Conservation (phyloP, 2,113 vertebrate genomes). For the Dromas ardeola region DNA sequence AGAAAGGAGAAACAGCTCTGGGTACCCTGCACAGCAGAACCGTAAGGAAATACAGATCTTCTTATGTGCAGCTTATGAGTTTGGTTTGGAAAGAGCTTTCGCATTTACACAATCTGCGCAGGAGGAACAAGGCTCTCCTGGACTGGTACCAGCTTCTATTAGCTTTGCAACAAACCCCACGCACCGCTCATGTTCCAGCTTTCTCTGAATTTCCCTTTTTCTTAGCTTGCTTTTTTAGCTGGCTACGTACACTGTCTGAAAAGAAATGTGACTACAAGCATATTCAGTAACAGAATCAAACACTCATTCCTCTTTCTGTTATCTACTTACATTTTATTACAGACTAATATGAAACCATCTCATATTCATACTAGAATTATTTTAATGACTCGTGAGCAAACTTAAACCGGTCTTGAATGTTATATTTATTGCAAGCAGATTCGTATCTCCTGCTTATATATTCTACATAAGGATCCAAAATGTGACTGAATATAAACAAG, state of each 20-base stretch:
- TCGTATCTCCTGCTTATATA: slow-evolving; percentile 72
- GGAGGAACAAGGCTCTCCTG: neutral
- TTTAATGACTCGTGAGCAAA: slow-evolving; percentile 28
- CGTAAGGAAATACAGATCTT: neutral
- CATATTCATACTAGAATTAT: neutral
- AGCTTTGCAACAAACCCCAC: neutral
- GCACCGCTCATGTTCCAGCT: neutral
- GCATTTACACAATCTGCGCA: neutral
- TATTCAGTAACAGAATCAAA: neutral
- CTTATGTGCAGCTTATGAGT: neutral
- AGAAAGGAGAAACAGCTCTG: neutral
- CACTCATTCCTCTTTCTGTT: slow-evolving; percentile 1
- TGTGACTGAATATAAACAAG: slow-evolving; percentile 60
- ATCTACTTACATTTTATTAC: slow-evolving; percentile 59
- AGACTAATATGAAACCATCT: slow-evolving; percentile 54
- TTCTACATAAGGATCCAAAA: slow-evolving; percentile 79
- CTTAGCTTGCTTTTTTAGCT: neutral
- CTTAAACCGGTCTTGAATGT: slow-evolving; percentile 52
- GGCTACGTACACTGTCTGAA: neutral
- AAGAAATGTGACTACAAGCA: neutral
- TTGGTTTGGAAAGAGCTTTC: neutral
- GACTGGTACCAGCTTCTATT: neutral
- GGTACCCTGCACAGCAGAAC: neutral
- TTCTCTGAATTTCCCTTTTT: neutral
- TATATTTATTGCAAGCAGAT: slow-evolving; percentile 86